Evolutionary conservation across 1,140 invertebrate genomes (phyloP), one percentile per base, ranked within the genome.

Genomic region (Plodia interpunctella): DNA sequence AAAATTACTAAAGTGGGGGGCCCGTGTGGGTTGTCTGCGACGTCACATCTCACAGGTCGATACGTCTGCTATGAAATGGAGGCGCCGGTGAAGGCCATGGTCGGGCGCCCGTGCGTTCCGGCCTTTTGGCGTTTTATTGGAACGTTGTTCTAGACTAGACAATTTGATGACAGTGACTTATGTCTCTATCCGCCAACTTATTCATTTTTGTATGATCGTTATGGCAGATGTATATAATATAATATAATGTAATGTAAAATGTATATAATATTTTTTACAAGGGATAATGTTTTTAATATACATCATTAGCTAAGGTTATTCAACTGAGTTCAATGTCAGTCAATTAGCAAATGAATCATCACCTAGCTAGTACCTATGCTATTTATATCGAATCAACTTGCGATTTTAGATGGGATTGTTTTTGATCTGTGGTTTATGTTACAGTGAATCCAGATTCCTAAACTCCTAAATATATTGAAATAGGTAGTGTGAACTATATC

Each of bases 241-340:
- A n/a, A n/a, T n/a, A n/a, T n/a, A n/a, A n/a, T n/a, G n/a, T n/a
- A n/a, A n/a, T n/a, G n/a, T 25, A 25, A 25, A 25, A 25, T 25
- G 21, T 25, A 25, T 6, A 25, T 25, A 25, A 25, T 6, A 15
- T 17, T 15, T 44, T 15, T 44, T 44, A 44, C 15, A 44, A 25
- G 9, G 15, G 4, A 44, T 10, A 44, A 8, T 6, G 10, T 32
- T 9, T 6, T 32, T 44, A 3, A 15, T 44, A 15, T 15, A 10
- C 13, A 44, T 15, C 38, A 44, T 13, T 17, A 18, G 17, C 13
- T 25, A 25, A 60, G 66, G 63, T 69, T 58, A 60, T 63, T 65
- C 54, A 65, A 67, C 61, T 32, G 13, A 25, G 53, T 67, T 63
- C 61, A 63, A 67, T 67, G 65, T 57, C 60, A 60, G 50, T 13